These are phyloP conservation scores for Ophioninae sp. DNA, from an alignment of 2,888 invertebrate species.

Conservation along the genomic window DNA sequence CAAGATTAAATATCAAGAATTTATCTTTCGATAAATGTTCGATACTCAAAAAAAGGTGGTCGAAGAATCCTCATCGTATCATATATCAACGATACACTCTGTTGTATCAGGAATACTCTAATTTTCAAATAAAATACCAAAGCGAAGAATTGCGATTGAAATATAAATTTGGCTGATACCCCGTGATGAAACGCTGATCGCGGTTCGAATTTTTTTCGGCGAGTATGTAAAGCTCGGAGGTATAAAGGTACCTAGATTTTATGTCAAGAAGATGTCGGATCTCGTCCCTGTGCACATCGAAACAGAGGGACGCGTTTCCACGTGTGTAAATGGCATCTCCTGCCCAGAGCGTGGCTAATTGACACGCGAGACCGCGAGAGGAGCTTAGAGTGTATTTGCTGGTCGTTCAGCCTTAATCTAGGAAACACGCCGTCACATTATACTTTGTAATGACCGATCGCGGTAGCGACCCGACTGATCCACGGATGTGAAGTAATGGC, in stretches of 20 bases:
- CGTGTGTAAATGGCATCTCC: conserved; percentile 10
- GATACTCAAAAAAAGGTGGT: too few species aligned
- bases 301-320: background rate
- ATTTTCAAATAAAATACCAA: too few species aligned
- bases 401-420: conserved; percentile 73
- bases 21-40: too few species aligned
- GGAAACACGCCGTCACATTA: conserved; percentile 73
- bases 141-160: background rate
- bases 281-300: background rate
- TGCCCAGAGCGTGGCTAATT: conserved; percentile 74
- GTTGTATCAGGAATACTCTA: too few species aligned
- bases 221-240: background rate
- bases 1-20: too few species aligned
- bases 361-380: conserved; percentile 73
- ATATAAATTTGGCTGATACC: background rate
- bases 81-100: too few species aligned
- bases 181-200: conserved; percentile 10
- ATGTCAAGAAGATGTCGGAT: conserved; percentile 26
- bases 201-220: conserved; percentile 7
- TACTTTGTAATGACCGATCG: conserved; percentile 74
- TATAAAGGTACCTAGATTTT: background rate
- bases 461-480: conserved; percentile 45
- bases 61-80: too few species aligned
- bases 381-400: conserved; percentile 68
- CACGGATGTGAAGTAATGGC: conserved; percentile 40